A percentile compares a stretch with the other conserved stretches of the same genome.
Conservation (phyloP, 2,113 vertebrate genomes). For the Macquaria ambigua region DNA sequence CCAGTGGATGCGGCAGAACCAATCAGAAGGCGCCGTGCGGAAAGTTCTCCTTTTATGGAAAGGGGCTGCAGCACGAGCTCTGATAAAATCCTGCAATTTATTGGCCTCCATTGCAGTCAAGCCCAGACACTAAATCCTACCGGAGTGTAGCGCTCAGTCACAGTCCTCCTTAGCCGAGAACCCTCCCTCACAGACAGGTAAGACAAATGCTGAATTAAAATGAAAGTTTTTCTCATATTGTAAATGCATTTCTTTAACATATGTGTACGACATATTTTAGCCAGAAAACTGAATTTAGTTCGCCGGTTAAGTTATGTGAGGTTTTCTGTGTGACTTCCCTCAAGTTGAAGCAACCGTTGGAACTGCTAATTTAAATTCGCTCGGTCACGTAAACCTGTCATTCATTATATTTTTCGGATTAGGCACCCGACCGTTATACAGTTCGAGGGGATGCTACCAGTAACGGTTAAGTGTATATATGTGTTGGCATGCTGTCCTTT, state of each 20-base stretch:
- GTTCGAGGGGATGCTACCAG: not conserved
- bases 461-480: not conserved
- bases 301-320: not conserved
- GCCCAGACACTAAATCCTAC: conserved; percentile 30
- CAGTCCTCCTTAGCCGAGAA: conserved; percentile 18
- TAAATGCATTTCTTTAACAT: not conserved
- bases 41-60: conserved; percentile 87
- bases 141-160: conserved; percentile 25
- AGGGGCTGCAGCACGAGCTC: conserved; percentile 75
- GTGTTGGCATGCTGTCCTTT: not conserved
- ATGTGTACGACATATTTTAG: not conserved
- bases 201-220: not conserved
- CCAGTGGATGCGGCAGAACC: conserved; percentile 74
- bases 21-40: conserved; percentile 79
- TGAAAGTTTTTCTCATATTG: not conserved
- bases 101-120: conserved; percentile 65
- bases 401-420: not conserved
- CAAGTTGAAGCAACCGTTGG: not conserved
- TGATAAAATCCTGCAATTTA: conserved; percentile 71
- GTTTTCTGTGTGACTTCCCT: not conserved
- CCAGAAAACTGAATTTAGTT: not conserved
- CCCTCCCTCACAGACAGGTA: conserved; percentile 67
- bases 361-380: not conserved
- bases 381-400: conserved; percentile 1
- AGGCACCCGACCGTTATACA: too few relatives aligned